A percentile compares a stretch with the other conserved stretches of the same genome.
These are phyloP conservation scores for Psylliodes chrysocephalus DNA, from an alignment of 2,888 invertebrate genomes.

Conservation along the genomic window DNA sequence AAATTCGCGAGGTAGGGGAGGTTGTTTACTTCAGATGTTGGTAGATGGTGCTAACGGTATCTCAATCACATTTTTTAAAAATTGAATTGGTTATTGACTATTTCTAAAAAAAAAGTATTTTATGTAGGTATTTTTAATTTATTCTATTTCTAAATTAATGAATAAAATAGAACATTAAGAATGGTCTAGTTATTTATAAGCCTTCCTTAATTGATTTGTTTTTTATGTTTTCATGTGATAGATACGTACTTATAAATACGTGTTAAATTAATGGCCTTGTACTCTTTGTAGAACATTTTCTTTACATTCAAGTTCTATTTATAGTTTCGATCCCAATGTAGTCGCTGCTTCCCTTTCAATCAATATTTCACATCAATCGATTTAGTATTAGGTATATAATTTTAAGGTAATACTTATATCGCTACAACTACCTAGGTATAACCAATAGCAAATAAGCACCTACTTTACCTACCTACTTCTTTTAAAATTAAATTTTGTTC, in stretches of 20 bases:
- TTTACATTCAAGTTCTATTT: constrained; percentile 11
- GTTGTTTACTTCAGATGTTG: constrained; percentile 2
- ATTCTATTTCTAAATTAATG: too few species aligned
- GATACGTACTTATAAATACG: neutral
- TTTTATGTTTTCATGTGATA: too few species aligned
- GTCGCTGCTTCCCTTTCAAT: neutral
- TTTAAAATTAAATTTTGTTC: neutral
- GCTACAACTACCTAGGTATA: neutral
- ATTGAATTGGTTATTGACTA: too few species aligned
- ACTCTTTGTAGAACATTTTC: constrained; percentile 6
- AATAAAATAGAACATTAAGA: too few species aligned
- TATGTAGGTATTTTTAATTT: too few species aligned
- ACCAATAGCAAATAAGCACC: too few species aligned
- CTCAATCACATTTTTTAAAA: neutral
- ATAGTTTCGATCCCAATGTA: constrained; percentile 6
- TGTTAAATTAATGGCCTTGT: neutral
- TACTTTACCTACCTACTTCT: neutral
- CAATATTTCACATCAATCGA: constrained; percentile 8
- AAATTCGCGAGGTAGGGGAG: neutral
- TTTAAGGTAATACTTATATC: neutral
- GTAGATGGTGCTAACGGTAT: constrained; percentile 22
- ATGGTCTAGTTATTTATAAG: too few species aligned
- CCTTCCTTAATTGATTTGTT: neutral
- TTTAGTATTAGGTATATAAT: neutral
- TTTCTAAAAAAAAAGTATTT: too few species aligned